Evolutionary conservation across 2,113 vertebrate species (phyloP).

Genomic region (Salvator merianae): DNA sequence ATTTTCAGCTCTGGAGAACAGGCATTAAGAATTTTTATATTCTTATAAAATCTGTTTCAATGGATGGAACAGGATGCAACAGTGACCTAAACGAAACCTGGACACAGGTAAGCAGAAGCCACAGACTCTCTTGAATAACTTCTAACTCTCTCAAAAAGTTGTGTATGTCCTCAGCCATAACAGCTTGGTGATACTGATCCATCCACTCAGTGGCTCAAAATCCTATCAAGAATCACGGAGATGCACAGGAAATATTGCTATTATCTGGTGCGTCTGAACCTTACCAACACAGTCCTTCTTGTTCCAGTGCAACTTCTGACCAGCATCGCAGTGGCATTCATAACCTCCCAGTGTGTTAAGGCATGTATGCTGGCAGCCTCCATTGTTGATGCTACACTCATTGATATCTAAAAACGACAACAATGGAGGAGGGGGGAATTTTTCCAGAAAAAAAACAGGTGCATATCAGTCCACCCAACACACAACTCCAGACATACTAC

Average conservation of each 20-base stretch:
- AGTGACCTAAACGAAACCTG: not conserved
- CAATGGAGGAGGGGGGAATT: conserved; percentile 28
- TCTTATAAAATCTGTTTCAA: not conserved
- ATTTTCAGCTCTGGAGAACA: not conserved
- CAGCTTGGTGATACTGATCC: not conserved
- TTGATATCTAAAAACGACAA: conserved; percentile 82
- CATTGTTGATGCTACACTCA: conserved; percentile 95
- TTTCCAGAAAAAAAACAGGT: conserved; percentile 10
- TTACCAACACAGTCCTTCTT: conserved; percentile 98
- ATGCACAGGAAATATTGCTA: not conserved
- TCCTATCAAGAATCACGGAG: conserved; percentile 29
- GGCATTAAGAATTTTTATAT: not conserved
- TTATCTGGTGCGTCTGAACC: conserved; percentile 41
- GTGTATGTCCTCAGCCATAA: not conserved
- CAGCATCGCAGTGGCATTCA: conserved; percentile 87
- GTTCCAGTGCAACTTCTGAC: conserved; percentile 96
- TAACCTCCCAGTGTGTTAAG: conserved; percentile 88
- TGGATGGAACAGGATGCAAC: not conserved
- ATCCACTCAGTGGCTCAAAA: not conserved
- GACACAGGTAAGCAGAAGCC: not conserved
- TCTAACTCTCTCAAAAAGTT: not conserved
- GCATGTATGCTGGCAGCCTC: conserved; percentile 91
- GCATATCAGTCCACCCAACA: not conserved
- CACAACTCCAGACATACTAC: not conserved
- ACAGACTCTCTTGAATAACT: not conserved